phyloP scores from a whole-genome alignment of 2,888 invertebrate species.

The Linyphia triangularis region DNA sequence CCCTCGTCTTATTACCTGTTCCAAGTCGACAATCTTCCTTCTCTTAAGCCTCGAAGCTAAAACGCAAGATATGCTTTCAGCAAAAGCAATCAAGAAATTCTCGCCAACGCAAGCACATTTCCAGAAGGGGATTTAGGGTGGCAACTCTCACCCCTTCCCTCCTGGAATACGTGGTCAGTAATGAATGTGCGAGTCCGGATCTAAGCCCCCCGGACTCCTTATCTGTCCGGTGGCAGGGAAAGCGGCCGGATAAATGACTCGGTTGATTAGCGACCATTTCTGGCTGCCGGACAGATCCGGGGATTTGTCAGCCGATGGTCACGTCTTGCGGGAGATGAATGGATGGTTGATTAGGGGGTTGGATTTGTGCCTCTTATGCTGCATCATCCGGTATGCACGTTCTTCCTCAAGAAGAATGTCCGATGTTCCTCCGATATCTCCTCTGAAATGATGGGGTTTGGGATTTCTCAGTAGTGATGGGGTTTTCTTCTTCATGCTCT shows the following conservation, averaged over 20 bases:
- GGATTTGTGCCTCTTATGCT: constrained; percentile 16
- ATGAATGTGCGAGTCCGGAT: constrained; percentile 54
- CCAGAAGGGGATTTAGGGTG: neutral
- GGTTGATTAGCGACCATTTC: constrained; percentile 72
- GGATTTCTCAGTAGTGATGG: too few species aligned
- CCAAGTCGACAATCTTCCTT: too few species aligned
- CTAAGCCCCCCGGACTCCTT: constrained; percentile 54
- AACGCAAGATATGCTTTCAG: neutral
- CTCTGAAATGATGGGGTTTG: neutral
- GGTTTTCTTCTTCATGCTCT: neutral
- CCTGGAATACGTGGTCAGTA: constrained; percentile 25
- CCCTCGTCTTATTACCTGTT: too few species aligned
- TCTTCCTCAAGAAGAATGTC: too few species aligned
- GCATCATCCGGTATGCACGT: too few species aligned
- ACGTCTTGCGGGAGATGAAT: constrained; percentile 66
- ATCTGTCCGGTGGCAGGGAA: constrained; percentile 30
- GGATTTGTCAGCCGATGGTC: constrained; percentile 72
- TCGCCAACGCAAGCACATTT: constrained; percentile 6
- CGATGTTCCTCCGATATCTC: too few species aligned
- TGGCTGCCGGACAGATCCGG: constrained; percentile 64
- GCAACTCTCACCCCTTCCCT: constrained; percentile 40
- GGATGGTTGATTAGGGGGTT: constrained; percentile 71
- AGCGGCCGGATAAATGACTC: constrained; percentile 60
- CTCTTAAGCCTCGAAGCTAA: neutral
- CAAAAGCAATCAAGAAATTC: constrained; percentile 67